Conservation (phyloP, 2,888 invertebrate genomes). For the Tipula helvola region DNA sequence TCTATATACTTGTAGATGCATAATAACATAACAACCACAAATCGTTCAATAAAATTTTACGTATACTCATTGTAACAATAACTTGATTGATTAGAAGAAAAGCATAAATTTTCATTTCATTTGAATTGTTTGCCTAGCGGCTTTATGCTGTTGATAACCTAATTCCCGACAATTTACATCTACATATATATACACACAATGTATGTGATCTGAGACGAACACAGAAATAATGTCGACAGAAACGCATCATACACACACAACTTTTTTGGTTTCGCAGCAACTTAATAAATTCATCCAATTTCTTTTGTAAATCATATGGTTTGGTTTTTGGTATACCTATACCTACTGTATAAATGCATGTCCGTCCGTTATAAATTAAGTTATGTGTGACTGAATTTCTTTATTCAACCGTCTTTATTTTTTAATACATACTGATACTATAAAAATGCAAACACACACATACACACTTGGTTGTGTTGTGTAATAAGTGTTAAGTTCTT, state of each 20-base stretch:
- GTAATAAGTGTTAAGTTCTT: neutral
- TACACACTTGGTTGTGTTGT: neutral
- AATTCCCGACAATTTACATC: neutral
- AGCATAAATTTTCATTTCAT: neutral
- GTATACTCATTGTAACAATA: neutral
- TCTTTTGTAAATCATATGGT: neutral
- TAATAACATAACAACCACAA: neutral
- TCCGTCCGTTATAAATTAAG: neutral
- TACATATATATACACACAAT: neutral
- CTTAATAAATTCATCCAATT: neutral
- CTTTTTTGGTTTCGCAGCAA: neutral
- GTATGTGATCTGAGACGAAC: no score
- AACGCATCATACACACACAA: neutral
- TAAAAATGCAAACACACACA: neutral
- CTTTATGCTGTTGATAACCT: neutral
- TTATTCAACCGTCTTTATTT: neutral
- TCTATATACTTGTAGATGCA: neutral
- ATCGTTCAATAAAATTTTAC: neutral
- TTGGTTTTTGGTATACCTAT: neutral
- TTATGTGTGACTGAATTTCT: neutral
- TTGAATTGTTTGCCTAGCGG: neutral
- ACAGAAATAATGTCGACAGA: neutral
- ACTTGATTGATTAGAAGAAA: neutral
- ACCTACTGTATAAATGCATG: neutral
- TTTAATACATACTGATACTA: neutral